A percentile compares a stretch with the other conserved stretches of the same genome.
Evolutionary conservation across 2,113 vertebrate genomes (phyloP).

Genomic region (Centropus bengalensis): DNA sequence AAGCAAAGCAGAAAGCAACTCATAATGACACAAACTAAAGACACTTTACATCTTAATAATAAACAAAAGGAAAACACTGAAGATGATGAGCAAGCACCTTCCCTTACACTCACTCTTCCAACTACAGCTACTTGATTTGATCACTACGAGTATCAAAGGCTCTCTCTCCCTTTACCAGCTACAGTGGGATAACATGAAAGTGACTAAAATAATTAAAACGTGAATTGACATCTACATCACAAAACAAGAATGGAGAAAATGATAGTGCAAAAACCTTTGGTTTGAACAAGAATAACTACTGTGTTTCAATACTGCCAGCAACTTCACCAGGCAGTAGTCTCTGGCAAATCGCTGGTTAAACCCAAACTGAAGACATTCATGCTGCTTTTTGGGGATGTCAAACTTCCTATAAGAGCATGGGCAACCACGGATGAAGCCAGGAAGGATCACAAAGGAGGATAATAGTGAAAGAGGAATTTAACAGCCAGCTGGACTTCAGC

Average conservation of each 20-base stretch:
- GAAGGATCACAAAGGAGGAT: background rate
- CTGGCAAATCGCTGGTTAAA: background rate
- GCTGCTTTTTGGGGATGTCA: background rate
- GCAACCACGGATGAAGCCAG: background rate
- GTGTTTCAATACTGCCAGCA: background rate
- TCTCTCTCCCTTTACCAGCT: background rate
- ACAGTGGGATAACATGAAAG: background rate
- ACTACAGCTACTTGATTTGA: background rate
- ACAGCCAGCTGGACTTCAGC: background rate
- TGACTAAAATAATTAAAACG: background rate
- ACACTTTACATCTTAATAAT: background rate
- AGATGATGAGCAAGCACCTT: background rate
- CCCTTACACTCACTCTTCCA: background rate
- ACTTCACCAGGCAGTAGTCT: background rate
- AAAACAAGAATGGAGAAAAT: background rate
- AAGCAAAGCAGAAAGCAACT: background rate
- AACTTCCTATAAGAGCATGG: background rate
- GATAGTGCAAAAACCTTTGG: background rate
- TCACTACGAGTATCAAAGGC: background rate
- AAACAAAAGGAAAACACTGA: background rate
- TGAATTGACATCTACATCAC: background rate
- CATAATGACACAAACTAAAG: background rate
- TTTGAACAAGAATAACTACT: background rate
- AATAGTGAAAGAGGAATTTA: background rate
- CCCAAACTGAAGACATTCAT: background rate